Conservation (phyloP, 2,888 invertebrate species). For the Agrochola lota region DNA sequence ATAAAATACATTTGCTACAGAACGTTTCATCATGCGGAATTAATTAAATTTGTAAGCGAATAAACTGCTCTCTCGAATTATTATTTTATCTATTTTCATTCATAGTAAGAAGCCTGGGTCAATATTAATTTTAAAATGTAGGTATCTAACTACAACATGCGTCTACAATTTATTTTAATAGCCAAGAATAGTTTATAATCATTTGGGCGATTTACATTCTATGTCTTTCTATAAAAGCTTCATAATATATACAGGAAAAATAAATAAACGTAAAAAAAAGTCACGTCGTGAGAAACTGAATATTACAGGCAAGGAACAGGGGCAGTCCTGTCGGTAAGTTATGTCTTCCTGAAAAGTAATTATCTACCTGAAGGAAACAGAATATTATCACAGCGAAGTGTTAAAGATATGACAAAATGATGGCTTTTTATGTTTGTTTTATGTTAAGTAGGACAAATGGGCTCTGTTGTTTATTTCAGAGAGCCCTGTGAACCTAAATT, state of each 20-base stretch:
- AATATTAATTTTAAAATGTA: neutral
- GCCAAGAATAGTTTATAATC: neutral
- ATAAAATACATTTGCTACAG: neutral
- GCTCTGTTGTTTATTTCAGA: neutral
- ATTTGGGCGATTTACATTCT: neutral
- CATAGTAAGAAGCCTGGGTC: neutral
- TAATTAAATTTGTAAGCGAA: neutral
- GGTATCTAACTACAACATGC: neutral
- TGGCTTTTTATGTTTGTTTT: neutral
- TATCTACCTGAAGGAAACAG: slow-evolving; percentile 19
- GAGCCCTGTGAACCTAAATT: too few relatives aligned
- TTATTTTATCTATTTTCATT: neutral
- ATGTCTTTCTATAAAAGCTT: neutral
- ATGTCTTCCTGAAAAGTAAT: slow-evolving; percentile 39
- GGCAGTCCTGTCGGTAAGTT: slow-evolving; percentile 11
- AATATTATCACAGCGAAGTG: slow-evolving; percentile 19
- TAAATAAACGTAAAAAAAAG: neutral
- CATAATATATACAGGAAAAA: neutral
- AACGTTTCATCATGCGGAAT: neutral
- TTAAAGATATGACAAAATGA: neutral
- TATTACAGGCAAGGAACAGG: slow-evolving; percentile 26
- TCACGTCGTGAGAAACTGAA: neutral
- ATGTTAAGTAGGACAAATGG: neutral
- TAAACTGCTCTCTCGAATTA: neutral
- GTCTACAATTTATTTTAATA: neutral